Conservation (phyloP, 1,140 invertebrate species). For the Rhyacophila brunnea region DNA sequence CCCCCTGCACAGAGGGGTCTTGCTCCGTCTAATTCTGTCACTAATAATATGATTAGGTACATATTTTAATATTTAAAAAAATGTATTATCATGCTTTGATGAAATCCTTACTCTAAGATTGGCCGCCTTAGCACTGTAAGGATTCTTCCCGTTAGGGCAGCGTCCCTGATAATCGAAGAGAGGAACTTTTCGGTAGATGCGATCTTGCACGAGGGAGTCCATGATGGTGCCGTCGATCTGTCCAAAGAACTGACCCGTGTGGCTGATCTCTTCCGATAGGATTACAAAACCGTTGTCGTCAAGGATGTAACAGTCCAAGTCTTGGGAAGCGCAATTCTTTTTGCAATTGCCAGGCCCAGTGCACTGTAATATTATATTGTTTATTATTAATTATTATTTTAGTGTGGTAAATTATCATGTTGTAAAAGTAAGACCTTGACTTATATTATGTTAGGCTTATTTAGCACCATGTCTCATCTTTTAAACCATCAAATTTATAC, state of each 20-base stretch:
- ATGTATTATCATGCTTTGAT: conserved; percentile 1
- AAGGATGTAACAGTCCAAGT: conserved; percentile 87
- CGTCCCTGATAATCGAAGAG: conserved; percentile 88
- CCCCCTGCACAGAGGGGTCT: too few relatives aligned
- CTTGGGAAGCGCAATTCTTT: conserved; percentile 81
- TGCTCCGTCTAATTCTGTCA: too few relatives aligned
- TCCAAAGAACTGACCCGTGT: conserved; percentile 88
- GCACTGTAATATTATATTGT: conserved; percentile 57
- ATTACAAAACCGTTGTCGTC: conserved; percentile 95
- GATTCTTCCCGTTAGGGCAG: conserved; percentile 74
- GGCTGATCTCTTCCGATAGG: conserved; percentile 78
- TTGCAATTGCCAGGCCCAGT: conserved; percentile 68
- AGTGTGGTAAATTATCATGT: too few relatives aligned
- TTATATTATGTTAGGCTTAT: too few relatives aligned
- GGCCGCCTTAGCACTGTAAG: conserved; percentile 61
- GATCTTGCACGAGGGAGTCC: conserved; percentile 87
- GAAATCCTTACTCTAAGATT: conserved; percentile 44
- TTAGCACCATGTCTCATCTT: too few relatives aligned
- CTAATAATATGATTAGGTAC: too few relatives aligned
- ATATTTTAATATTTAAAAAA: background rate
- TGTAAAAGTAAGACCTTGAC: too few relatives aligned
- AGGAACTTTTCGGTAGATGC: conserved; percentile 83
- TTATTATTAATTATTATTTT: conserved; percentile 27
- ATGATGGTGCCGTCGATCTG: conserved; percentile 94
- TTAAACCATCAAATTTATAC: too few relatives aligned